Evolutionary conservation across 2,113 vertebrate genomes (phyloP).

Genomic region (Anas platyrhynchos): DNA sequence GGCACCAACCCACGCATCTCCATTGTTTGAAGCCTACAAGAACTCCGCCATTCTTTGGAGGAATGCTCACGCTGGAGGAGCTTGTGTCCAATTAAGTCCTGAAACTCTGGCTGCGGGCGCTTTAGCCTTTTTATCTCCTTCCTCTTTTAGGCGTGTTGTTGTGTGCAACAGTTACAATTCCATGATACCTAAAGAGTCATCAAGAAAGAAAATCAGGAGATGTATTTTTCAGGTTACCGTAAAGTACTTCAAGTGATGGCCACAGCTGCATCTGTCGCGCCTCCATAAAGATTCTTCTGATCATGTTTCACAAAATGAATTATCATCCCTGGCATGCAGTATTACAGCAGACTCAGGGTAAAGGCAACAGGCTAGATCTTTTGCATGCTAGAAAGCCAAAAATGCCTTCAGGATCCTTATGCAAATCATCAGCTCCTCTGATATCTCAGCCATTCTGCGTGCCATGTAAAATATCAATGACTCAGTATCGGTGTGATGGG

Average conservation of each 20-base stretch:
- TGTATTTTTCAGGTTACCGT: not conserved
- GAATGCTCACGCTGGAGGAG: constrained; percentile 60
- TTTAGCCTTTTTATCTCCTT: constrained; percentile 73
- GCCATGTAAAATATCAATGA: constrained; percentile 30
- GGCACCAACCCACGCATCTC: constrained; percentile 92
- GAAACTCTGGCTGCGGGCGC: constrained; percentile 64
- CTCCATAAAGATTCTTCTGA: constrained; percentile 47
- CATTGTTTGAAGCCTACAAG: constrained; percentile 86
- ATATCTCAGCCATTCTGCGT: constrained; percentile 16
- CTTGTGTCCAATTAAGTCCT: constrained; percentile 77
- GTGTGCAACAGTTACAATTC: not conserved
- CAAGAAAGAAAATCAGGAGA: constrained; percentile 34
- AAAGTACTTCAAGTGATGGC: not conserved
- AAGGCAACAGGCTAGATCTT: constrained; percentile 29
- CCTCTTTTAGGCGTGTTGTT: constrained; percentile 50
- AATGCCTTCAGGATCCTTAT: not conserved
- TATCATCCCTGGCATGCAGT: not conserved
- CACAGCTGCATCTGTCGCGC: constrained; percentile 34
- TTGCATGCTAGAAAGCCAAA: constrained; percentile 41
- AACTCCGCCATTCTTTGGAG: constrained; percentile 71
- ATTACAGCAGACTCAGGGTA: not conserved
- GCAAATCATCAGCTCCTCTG: constrained; percentile 20
- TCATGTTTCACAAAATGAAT: constrained; percentile 34
- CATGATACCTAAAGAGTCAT: constrained; percentile 12
- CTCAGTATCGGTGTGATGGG: not conserved